Evolutionary conservation across 2,888 invertebrate genomes (phyloP), one percentile per base, ranked within the genome.

Genomic region (Scelioninae gen. 2): DNA sequence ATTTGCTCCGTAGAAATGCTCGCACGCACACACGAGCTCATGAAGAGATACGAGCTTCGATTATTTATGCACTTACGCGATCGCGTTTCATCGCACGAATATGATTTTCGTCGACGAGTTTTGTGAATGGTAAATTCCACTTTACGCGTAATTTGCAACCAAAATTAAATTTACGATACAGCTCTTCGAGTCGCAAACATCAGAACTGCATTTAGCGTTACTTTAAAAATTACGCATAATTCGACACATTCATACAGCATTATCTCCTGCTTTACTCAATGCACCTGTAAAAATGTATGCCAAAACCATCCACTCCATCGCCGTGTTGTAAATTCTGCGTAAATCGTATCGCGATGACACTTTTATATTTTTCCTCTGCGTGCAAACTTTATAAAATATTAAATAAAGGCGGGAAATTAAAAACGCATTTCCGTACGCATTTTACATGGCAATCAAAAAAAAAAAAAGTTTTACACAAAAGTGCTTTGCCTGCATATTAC

Each of bases 31-130:
- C 22, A 16, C 28, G 10, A 4, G 18, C n/a, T 35, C 15, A 35
- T 18, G 35, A 45, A 11, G 10, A 43, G 18, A 58, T 35, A 58
- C 33, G 22, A 45, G 45, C 10, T 19, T 22, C 58, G 22, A 45
- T 45, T 58, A 58, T 58, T 58, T 58, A 58, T 58, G 33, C 58
- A 45, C 22, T 58, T 46, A 35, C 15, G 18, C 19, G 45, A 46
- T 46, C 58, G 22, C 28, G 48, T 60, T 60, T 60, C 48, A 60
- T 60, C 28, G 18, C n/a, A 19, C 9, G 28, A 61, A 61, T 48
- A 50, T 41, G 50, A 61, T 61, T 39, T 61, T 48, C 13, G 9
- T n/a, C 15, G 19, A 1, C 13, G 10, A 25, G 11, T 39, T 48
- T 4, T 52, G 33, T 48, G 43, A 64, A 64, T 31, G 19, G 45